A percentile compares a stretch with the other conserved stretches of the same genome.
phyloP scores from a whole-genome alignment of 2,113 vertebrate species.

The Tenebrosternarchus preto region DNA sequence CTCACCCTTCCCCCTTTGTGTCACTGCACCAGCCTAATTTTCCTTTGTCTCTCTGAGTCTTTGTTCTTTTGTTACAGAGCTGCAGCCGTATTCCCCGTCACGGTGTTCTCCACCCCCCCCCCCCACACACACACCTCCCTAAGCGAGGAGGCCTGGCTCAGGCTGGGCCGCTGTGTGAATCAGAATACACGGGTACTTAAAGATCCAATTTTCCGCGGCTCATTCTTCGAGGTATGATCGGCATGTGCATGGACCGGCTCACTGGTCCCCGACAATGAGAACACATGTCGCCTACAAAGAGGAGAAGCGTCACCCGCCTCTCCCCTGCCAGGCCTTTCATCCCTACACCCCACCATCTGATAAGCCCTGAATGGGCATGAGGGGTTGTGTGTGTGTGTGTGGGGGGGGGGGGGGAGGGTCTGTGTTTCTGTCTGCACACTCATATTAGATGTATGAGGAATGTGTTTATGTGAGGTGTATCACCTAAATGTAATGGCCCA shows the following conservation, averaged over 20 bases:
- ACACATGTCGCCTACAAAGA: slow-evolving; percentile 57
- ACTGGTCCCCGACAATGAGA: slow-evolving; percentile 55
- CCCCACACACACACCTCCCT: not conserved
- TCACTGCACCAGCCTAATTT: slow-evolving; percentile 6
- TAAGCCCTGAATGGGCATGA: slow-evolving; percentile 18
- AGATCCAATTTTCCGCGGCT: slow-evolving; percentile 46
- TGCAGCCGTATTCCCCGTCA: slow-evolving; percentile 16
- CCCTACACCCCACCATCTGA: slow-evolving; percentile 39
- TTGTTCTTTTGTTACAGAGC: slow-evolving; percentile 31
- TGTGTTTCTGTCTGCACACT: not conserved
- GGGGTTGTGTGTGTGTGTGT: slow-evolving; percentile 15
- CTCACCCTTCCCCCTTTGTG: slow-evolving; percentile 12
- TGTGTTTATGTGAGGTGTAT: not conserved
- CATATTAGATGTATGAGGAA: not conserved
- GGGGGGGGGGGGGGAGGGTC: not conserved
- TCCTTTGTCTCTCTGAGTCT: slow-evolving; percentile 39
- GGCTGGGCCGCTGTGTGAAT: slow-evolving; percentile 42
- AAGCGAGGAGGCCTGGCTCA: not conserved
- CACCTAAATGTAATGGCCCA: not conserved
- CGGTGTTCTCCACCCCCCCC: not conserved
- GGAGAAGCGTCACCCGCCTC: slow-evolving; percentile 28
- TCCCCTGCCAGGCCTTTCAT: slow-evolving; percentile 52
- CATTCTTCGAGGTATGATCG: slow-evolving; percentile 45
- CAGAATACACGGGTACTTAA: slow-evolving; percentile 47
- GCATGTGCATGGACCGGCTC: slow-evolving; percentile 28